Evolutionary conservation across 2,797 vertebrate species (phyloP), one percentile per base, ranked within the genome.

Genomic region (Merluccius polli): DNA sequence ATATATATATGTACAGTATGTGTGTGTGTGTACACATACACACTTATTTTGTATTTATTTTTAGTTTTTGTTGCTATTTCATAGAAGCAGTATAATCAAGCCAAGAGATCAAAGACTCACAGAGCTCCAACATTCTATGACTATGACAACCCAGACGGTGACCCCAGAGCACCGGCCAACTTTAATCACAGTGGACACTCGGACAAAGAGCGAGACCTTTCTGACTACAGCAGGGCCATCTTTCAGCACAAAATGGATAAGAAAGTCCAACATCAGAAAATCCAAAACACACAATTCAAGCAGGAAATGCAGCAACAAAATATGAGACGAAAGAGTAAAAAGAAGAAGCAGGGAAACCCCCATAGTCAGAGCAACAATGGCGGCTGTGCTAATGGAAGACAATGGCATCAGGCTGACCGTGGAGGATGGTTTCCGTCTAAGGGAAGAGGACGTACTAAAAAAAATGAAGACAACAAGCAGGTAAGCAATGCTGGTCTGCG

Each of bases 401-500:
- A 79, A 30, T 0, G n/a, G 7, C 68, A 31, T 35, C 73, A 67
- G 16, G 48, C 6, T 1, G 63, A 73, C 70, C 2, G 2, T 4
- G n/a, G 36, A 15, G 48, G 16, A 65, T n/a, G 21, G 24, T 12
- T 15, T 52, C 18, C 2, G 2, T 36, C 27, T 9, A 76, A 15
- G 27, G 38, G 15, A 6, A 69, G 73, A 11, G 21, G 8, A 0
- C 63, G 0, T n/a, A 63, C n/a, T 24, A 7, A 27, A 63, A 63
- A 7, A 68, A 10, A n/a, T 27, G 38, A 0, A 29, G 9, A 36
- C 16, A 0, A 2, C 21, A 75, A 21, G 36, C n/a, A 71, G 82
- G 88, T 87, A 29, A 81, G 76, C 1, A 71, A 65, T 27, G 27
- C 12, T 63, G 52, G n/a, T n/a, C 52, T 63, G 52, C 52, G 7